A percentile compares a stretch with the other conserved stretches of the same genome.
These are phyloP conservation scores for Columba janthina DNA, from an alignment of 2,113 vertebrate species.

Conservation along the genomic window DNA sequence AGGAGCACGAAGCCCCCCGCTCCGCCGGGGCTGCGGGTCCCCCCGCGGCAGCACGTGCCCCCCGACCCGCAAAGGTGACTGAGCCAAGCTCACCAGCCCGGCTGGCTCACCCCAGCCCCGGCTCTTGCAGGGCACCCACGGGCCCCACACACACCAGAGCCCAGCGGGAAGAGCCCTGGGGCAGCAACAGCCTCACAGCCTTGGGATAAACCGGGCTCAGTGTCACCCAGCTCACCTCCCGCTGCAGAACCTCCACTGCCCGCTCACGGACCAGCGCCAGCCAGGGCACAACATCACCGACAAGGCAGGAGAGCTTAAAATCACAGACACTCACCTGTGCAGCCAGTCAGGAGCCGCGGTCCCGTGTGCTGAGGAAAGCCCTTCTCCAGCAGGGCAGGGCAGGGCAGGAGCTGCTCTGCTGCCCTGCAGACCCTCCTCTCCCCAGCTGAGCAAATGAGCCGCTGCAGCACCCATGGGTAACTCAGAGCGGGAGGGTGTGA, in stretches of 20 bases:
- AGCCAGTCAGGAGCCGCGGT: accelerated
- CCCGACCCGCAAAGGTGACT: not conserved
- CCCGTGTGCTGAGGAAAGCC: accelerated
- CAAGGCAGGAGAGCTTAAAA: accelerated
- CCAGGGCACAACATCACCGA: accelerated
- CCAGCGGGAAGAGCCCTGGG: not conserved
- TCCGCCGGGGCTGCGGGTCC: no score
- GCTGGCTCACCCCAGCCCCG: not conserved
- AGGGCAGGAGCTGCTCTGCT: no score
- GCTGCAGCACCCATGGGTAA: accelerated
- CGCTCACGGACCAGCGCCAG: accelerated
- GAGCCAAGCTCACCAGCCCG: no score
- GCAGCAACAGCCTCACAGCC: no score
- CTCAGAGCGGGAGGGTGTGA: no score
- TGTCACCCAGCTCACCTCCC: accelerated
- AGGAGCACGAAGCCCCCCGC: no score
- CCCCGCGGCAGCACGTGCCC: no score
- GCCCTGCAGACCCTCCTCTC: not conserved
- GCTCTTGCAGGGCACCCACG: not conserved
- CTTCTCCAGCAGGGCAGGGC: not conserved
- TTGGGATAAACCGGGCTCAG: no score
- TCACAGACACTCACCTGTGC: accelerated
- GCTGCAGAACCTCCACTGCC: not conserved
- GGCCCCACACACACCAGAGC: accelerated
- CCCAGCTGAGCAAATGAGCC: not conserved